phyloP scores from a whole-genome alignment of 2,888 invertebrate genomes.

The Harpalus rufipes region DNA sequence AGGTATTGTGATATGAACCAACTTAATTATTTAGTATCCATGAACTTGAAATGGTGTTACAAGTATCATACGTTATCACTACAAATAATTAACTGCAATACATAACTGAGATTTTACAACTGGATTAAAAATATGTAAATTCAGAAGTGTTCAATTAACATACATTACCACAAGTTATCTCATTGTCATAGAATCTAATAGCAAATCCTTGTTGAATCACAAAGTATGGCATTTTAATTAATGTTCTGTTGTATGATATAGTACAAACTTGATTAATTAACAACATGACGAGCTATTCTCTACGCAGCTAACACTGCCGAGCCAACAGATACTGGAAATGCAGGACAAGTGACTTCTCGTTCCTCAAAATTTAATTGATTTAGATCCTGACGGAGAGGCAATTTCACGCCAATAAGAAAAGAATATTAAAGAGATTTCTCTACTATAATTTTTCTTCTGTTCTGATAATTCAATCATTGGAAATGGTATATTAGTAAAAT shows the following conservation, averaged over 20 bases:
- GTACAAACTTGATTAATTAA: constrained; percentile 32
- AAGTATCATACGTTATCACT: too few relatives aligned
- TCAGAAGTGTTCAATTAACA: too few relatives aligned
- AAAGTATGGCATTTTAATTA: constrained; percentile 26
- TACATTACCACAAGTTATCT: background rate
- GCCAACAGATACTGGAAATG: too few relatives aligned
- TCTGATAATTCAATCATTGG: background rate
- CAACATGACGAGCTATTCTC: background rate
- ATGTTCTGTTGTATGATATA: constrained; percentile 12
- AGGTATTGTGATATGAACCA: too few relatives aligned
- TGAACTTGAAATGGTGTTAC: too few relatives aligned
- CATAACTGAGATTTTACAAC: too few relatives aligned
- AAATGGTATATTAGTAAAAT: background rate
- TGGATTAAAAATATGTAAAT: too few relatives aligned
- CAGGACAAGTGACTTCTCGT: background rate
- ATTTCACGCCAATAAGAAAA: background rate
- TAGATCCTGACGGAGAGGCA: constrained; percentile 7
- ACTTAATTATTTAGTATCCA: too few relatives aligned
- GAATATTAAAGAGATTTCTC: background rate
- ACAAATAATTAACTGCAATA: too few relatives aligned
- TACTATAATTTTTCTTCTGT: background rate
- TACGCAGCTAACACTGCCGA: background rate
- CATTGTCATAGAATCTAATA: constrained; percentile 20
- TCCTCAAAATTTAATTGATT: constrained; percentile 21
- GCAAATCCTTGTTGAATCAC: constrained; percentile 31